These are phyloP conservation scores for Nasonia longicornis DNA, from an alignment of 1,140 invertebrate genomes.

Conservation along the genomic window DNA sequence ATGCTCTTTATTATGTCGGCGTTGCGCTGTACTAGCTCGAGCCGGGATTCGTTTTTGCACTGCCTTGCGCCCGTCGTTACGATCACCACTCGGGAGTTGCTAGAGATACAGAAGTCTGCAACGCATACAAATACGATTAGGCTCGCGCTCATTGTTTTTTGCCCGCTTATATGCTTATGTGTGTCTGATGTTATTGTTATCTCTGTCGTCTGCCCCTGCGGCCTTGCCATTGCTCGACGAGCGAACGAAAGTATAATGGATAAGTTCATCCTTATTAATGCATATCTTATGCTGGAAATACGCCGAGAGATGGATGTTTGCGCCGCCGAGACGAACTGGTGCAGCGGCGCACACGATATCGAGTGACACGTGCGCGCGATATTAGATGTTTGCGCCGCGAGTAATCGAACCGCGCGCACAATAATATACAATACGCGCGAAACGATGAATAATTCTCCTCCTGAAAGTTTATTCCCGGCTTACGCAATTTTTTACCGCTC, in stretches of 20 bases:
- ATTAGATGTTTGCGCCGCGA: neutral
- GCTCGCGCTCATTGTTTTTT: neutral
- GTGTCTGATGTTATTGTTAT: no score
- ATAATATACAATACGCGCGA: no score
- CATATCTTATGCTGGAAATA: no score
- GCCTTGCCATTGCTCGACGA: neutral
- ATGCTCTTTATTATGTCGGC: conserved; percentile 74
- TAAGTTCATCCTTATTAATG: neutral
- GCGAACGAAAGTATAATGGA: neutral
- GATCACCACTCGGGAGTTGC: conserved; percentile 72
- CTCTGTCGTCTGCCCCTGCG: no score
- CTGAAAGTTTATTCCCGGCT: neutral
- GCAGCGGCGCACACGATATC: neutral
- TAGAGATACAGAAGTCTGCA: conserved; percentile 72
- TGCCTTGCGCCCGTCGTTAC: conserved; percentile 73
- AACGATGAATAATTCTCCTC: neutral
- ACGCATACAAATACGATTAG: neutral
- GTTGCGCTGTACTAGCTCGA: conserved; percentile 73
- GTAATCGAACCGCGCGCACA: no score
- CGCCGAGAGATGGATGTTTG: no score
- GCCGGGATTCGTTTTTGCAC: conserved; percentile 70
- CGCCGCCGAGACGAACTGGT: neutral
- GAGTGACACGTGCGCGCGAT: neutral
- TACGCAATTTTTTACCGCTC: no score
- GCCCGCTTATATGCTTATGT: no score